phyloP scores from a whole-genome alignment of 2,888 invertebrate genomes.

The Craniophora ligustri region DNA sequence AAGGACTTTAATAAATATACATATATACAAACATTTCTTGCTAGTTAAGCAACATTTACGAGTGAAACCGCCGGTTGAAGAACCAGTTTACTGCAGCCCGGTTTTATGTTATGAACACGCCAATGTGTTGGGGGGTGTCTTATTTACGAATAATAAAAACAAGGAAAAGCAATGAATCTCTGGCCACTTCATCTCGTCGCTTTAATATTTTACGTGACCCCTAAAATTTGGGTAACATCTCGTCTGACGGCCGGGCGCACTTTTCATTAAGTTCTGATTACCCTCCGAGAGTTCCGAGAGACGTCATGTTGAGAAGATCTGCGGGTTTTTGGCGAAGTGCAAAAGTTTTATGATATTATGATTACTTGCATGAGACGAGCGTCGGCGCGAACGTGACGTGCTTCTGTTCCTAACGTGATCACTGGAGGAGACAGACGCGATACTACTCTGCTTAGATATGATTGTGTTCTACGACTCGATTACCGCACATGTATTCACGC shows the following conservation, averaged over 20 bases:
- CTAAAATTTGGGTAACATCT: conserved; percentile 82
- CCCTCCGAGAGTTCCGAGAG: conserved; percentile 77
- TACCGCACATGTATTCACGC: no score
- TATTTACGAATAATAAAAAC: conserved; percentile 88
- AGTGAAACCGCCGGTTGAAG: conserved; percentile 67
- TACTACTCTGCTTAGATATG: conserved; percentile 49
- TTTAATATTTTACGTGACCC: conserved; percentile 89
- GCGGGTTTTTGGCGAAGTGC: conserved; percentile 83
- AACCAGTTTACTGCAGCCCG: conserved; percentile 78
- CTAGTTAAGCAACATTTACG: conserved; percentile 77
- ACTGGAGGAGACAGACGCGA: conserved; percentile 53
- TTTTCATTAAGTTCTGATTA: conserved; percentile 88
- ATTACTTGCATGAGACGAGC: conserved; percentile 83
- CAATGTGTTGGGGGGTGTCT: conserved; percentile 77
- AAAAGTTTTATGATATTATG: conserved; percentile 87
- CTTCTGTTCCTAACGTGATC: conserved; percentile 44
- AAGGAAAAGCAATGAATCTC: conserved; percentile 87
- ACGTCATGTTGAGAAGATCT: conserved; percentile 75
- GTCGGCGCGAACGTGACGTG: conserved; percentile 69
- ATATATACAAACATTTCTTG: conserved; percentile 67
- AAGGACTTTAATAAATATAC: conserved; percentile 56
- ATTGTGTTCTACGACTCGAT: no score
- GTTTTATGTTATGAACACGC: conserved; percentile 85
- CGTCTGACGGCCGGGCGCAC: conserved; percentile 78
- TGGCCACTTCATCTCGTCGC: conserved; percentile 86